A percentile compares a stretch with the other conserved stretches of the same genome.
Conservation (phyloP, 2,888 invertebrate species). For the Dexiosoma caninum region DNA sequence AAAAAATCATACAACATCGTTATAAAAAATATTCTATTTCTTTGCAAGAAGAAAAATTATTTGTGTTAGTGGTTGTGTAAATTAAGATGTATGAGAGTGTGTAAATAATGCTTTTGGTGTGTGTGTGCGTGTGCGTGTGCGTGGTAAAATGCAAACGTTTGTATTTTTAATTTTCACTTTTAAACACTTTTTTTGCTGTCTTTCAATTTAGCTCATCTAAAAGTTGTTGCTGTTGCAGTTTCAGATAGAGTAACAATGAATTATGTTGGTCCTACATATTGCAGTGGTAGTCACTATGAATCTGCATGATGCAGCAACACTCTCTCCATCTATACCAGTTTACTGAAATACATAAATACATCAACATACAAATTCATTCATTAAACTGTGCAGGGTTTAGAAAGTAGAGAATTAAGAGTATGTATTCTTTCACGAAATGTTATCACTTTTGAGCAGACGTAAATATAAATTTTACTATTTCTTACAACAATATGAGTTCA, state of each 20-base stretch:
- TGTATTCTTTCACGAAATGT: background rate
- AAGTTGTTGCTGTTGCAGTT: slow-evolving; percentile 21
- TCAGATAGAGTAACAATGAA: slow-evolving; percentile 51
- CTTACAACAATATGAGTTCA: too few relatives aligned
- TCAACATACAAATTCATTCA: slow-evolving; percentile 5
- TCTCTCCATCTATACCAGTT: background rate
- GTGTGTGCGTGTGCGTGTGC: background rate
- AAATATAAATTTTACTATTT: too few relatives aligned
- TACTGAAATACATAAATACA: slow-evolving; percentile 16
- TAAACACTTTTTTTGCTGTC: slow-evolving; percentile 3
- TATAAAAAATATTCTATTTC: background rate
- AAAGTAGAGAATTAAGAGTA: background rate
- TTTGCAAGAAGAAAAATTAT: background rate
- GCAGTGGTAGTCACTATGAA: slow-evolving; percentile 56
- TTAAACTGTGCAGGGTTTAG: background rate
- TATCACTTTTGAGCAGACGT: too few relatives aligned
- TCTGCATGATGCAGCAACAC: slow-evolving; percentile 47
- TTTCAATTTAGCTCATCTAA: slow-evolving; percentile 20
- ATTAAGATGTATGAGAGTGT: background rate
- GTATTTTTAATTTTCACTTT: background rate
- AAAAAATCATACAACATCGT: background rate
- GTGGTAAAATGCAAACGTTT: background rate
- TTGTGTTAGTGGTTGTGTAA: background rate
- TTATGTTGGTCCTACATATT: slow-evolving; percentile 58
- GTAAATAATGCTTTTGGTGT: background rate